Conservation (phyloP, 2,888 invertebrate species). For the Cotesia congregata region DNA sequence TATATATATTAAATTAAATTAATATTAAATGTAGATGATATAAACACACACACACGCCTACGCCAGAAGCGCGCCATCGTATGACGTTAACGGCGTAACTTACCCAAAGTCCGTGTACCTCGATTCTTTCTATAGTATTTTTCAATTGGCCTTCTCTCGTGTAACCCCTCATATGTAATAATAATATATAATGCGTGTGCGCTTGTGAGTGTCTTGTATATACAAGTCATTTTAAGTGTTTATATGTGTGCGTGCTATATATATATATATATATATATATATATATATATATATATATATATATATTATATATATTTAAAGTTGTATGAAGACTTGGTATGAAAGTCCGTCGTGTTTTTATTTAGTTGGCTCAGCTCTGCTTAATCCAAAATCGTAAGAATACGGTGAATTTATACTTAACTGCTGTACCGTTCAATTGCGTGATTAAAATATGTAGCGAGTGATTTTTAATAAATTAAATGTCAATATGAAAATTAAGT, state of each 20-base stretch:
- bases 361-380: background rate
- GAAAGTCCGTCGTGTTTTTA: background rate
- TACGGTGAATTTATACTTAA: background rate
- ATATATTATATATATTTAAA: background rate
- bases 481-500: no score
- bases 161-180: slow-evolving; percentile 21
- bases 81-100: slow-evolving; percentile 40
- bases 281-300: no score
- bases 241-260: background rate
- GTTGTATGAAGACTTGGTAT: background rate
- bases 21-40: background rate
- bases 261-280: background rate
- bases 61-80: slow-evolving; percentile 41
- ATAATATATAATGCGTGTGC: background rate
- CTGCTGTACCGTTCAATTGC: slow-evolving; percentile 22
- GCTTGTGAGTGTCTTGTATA: no score
- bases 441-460: slow-evolving; percentile 34
- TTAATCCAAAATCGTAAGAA: background rate
- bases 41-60: slow-evolving; percentile 32
- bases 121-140: slow-evolving; percentile 30
- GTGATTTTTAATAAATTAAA: no score
- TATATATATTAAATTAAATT: slow-evolving; percentile 22
- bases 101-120: slow-evolving; percentile 43
- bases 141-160: slow-evolving; percentile 37
- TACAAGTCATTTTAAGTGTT: no score